These are phyloP conservation scores for Malaclemys terrapin DNA, from an alignment of 2,113 vertebrate genomes.

Conservation along the genomic window DNA sequence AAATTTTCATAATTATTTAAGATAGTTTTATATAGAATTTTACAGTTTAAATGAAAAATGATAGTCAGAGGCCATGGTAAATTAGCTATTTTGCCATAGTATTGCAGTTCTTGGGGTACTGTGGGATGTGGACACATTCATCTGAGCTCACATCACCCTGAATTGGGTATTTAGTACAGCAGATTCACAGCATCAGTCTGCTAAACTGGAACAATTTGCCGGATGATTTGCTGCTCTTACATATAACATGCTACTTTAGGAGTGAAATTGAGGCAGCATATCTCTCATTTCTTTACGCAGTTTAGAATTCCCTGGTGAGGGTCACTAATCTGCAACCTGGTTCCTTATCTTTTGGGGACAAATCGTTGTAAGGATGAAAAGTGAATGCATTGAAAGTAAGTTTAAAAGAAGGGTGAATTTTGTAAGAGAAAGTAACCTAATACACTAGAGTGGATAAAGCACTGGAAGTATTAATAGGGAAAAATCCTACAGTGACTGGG, in stretches of 20 bases:
- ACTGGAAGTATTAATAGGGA: background rate
- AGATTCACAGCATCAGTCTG: background rate
- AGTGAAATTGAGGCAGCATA: background rate
- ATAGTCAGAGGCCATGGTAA: background rate
- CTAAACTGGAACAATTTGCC: background rate
- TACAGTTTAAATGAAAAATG: constrained; percentile 55
- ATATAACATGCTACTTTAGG: background rate
- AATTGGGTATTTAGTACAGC: background rate
- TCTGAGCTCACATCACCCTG: background rate
- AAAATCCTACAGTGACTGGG: background rate
- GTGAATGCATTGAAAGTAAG: background rate
- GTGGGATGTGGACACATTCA: background rate
- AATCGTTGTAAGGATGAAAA: background rate
- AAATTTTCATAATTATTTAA: constrained; percentile 39
- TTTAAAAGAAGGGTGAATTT: background rate
- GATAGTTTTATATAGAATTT: constrained; percentile 6
- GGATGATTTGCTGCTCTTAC: background rate
- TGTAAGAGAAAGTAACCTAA: background rate
- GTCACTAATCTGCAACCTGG: background rate
- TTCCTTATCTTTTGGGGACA: background rate
- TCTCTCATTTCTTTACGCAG: background rate
- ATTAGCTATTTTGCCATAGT: background rate
- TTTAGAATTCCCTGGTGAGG: background rate
- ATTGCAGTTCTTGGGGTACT: background rate
- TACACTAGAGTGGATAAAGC: background rate